Base-by-base conservation (phyloP, 2,113 vertebrate genomes). In the Galemys pyrenaicus region DNA sequence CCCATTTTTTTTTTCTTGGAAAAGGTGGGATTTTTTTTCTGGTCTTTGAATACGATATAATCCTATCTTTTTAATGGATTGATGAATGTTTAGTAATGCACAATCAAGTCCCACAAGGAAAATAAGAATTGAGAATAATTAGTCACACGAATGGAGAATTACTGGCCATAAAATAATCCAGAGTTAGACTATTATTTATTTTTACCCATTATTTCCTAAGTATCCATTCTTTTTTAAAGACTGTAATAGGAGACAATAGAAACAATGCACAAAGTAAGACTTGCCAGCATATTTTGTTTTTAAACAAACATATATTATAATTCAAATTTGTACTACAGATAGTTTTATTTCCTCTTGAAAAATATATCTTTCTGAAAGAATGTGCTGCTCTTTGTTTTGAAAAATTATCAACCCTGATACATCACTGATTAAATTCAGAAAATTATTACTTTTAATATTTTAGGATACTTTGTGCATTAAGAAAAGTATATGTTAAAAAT, bases 361-460 rank as follows among this genome's bases (percentile, higher is more conserved):
- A 94, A 58, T 46, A 44, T 39, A 35, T 94, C 16, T 81, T 90
- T 32, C 39, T 62, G 17, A 56, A 87, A 64, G 13, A 9, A 64
- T 80, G 93, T 77, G 85, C 16, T 81, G 84, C 49, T 87, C 5
- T 20, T 79, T 91, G 6, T 19, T 82, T 41, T 49, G 19, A 41
- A 89, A 87, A 92, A 56, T 39, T 8, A 96, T 4, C 26, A 89
- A 84, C 6, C 0, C 35, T 71, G 17, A 35, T 32, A 70, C 0
- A 54, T 56, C 54, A 58, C 58, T 85, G 7, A 85, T 85, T 93
- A 11, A 90, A 77, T 77, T 88, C 24, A 89, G 64, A 74, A 89
- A 96, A 65, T 71, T 70, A 83, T 90, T 73, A 46, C 46, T 89
- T 87, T 79, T 13, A 70, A 86, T 58, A 35, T 91, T 95, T 71